These are phyloP conservation scores for Pantelozetes paolii DNA, from an alignment of 2,888 invertebrate species.

Conservation along the genomic window DNA sequence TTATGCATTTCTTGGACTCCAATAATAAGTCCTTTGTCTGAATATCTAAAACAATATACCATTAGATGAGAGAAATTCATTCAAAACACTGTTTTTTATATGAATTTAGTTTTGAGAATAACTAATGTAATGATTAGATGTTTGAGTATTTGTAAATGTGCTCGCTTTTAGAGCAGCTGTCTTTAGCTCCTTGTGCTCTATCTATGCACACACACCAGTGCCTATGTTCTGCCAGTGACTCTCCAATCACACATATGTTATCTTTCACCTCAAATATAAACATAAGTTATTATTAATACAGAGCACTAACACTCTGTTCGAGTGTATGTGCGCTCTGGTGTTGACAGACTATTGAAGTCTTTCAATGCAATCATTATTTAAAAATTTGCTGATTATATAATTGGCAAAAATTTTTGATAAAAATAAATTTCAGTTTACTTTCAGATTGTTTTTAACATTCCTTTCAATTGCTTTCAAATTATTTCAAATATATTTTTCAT, in stretches of 20 bases:
- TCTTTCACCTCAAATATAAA: conserved; percentile 33
- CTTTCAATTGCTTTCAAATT: neutral
- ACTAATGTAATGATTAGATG: conserved; percentile 22
- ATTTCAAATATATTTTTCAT: too few relatives aligned
- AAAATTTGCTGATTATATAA: conserved; percentile 10
- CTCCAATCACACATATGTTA: conserved; percentile 33
- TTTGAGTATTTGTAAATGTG: conserved; percentile 1
- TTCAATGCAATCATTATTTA: neutral
- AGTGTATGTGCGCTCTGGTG: neutral
- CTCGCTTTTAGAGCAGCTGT: conserved; percentile 16
- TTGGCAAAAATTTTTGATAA: conserved; percentile 7
- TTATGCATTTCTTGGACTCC: too few relatives aligned
- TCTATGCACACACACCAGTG: neutral
- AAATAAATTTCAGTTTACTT: neutral
- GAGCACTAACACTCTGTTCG: conserved; percentile 10
- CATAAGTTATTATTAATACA: conserved; percentile 25
- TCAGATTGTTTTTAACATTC: neutral
- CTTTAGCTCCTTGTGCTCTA: neutral
- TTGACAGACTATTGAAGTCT: neutral
- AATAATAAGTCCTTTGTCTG: too few relatives aligned
- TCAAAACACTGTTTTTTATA: neutral
- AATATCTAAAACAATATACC: conserved; percentile 14
- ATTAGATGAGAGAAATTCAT: neutral
- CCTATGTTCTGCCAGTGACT: neutral
- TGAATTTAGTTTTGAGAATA: conserved; percentile 1